Conservation (phyloP, 1,140 invertebrate species). For the Diuraphis noxia region DNA sequence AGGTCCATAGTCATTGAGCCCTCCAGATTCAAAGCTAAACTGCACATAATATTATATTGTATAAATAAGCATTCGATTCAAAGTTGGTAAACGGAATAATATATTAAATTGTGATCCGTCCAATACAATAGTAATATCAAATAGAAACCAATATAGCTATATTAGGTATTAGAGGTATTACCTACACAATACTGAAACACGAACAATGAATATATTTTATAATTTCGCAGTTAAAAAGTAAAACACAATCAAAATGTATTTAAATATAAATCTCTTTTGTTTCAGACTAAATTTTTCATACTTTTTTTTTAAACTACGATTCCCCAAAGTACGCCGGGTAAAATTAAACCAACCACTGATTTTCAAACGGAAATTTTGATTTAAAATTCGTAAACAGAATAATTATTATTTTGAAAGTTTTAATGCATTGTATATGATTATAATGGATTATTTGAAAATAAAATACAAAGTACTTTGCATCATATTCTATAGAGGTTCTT, state of each 20-base stretch:
- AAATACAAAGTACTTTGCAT: not conserved
- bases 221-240: not conserved
- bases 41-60: slow-evolving; percentile 59
- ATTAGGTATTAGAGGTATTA: not conserved
- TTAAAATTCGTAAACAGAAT: not conserved
- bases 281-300: not conserved
- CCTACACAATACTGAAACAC: not conserved
- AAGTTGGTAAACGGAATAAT: not conserved
- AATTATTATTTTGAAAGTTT: not conserved
- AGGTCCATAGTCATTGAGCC: slow-evolving; percentile 83
- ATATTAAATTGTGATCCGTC: not conserved
- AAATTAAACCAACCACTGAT: not conserved
- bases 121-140: not conserved
- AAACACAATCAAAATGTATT: not conserved
- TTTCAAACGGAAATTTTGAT: not conserved
- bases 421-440: not conserved
- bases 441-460: not conserved
- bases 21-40: slow-evolving; percentile 78
- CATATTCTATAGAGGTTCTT: not conserved
- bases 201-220: not conserved
- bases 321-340: not conserved
- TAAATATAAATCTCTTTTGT: not conserved
- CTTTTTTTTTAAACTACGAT: not conserved
- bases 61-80: not conserved
- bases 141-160: not conserved